Evolutionary conservation across 2,888 invertebrate species (phyloP).

Genomic region (Plebejus anna): DNA sequence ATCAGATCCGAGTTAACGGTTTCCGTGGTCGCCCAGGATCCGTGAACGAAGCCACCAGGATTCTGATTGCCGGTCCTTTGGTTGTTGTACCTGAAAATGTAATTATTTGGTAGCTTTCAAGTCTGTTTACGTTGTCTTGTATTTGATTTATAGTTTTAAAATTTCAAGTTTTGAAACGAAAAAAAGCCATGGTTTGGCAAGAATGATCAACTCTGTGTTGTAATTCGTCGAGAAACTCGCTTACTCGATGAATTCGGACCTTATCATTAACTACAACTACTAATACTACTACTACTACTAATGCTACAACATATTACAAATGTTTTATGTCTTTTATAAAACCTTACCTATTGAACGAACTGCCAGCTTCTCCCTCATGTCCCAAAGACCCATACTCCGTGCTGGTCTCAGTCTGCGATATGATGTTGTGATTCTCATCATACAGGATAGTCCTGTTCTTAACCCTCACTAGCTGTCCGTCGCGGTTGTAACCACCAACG

Average conservation of each 20-base stretch:
- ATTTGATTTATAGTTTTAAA: no score
- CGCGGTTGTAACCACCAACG: slow-evolving; percentile 44
- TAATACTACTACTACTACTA: no score
- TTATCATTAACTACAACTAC: no score
- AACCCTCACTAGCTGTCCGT: slow-evolving; percentile 51
- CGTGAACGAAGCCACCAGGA: slow-evolving; percentile 55
- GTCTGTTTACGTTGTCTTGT: no score
- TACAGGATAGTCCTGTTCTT: slow-evolving; percentile 61
- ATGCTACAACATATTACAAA: no score
- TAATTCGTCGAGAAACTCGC: no score
- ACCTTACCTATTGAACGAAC: slow-evolving; percentile 68
- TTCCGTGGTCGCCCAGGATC: slow-evolving; percentile 71
- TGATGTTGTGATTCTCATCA: slow-evolving; percentile 66
- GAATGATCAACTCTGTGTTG: no score
- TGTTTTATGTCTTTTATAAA: background rate
- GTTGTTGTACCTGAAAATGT: slow-evolving; percentile 48
- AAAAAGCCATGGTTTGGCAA: no score
- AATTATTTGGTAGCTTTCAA: background rate
- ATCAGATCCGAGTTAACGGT: slow-evolving; percentile 68
- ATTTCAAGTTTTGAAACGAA: no score
- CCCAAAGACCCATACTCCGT: slow-evolving; percentile 72
- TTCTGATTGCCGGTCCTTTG: slow-evolving; percentile 39
- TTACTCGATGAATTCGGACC: no score
- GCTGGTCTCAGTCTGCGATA: slow-evolving; percentile 72
- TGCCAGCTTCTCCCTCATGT: slow-evolving; percentile 68